Evolutionary conservation across 1,140 invertebrate genomes (phyloP), one percentile per base, ranked within the genome.

Genomic region (Solenopsis invicta): DNA sequence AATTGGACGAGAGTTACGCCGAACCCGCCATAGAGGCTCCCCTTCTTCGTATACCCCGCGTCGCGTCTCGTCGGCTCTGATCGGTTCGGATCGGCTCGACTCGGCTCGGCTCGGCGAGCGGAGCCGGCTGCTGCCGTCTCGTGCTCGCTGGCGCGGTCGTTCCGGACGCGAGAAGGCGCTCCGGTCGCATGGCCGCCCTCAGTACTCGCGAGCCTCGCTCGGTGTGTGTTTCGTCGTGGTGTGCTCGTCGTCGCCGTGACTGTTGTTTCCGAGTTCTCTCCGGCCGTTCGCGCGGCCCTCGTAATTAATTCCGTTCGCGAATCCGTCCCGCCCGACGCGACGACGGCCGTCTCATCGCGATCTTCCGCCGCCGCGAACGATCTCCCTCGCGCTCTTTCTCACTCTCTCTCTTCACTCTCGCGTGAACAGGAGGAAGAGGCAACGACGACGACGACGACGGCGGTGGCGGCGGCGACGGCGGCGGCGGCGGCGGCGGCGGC

Each of bases 161-260:
- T 41, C 64, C 71, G 52, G 67, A 48, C 93, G 88, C 59, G 34
- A 88, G 89, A 90, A 78, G 93, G 91, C 94, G 94, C 90, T 77
- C 24, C 62, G 72, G 67, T 93, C 91, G 94, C 93, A 94, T 94
- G 93, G 94, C 94, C 91, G 94, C 93, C 91, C 85, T 95, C 94
- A 94, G 94, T 95, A 92, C 89, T 94, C 93, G 87, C 93, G 93
- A 93, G 93, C 90, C 93, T 94, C 89, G 92, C 94, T 94, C 89
- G 91, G 93, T 93, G 94, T 87, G 93, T 93, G 93, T 93, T 92
- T 92, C 91, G 87, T 92, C 89, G 87, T 89, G 82, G 72, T 87
- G 78, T 41, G 82, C 21, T 87, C 4, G 62, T 59, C 72, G 85
- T 88, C 48, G 54, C 69, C 52, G 52, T 66, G 52, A 48, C 24